Base-by-base conservation (phyloP, 2,113 vertebrate species). In the Megaceryle torquata region DNA sequence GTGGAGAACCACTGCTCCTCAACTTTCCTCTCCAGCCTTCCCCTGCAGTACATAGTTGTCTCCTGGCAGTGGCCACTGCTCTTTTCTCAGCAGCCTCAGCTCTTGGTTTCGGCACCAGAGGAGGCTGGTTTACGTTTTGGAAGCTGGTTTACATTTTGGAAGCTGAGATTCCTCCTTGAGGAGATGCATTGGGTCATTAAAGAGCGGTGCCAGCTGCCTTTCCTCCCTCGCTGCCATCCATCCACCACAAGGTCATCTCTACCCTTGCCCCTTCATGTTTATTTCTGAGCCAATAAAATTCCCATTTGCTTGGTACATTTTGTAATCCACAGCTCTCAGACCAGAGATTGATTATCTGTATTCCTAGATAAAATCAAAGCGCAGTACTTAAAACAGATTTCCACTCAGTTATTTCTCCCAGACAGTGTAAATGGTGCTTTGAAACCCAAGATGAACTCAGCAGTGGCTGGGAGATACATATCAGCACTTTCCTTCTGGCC, bases 361-460 rank as follows among this genome's bases (percentile, higher is more conserved):
- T 91, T 94, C 61, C 69, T 25, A 77, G 94, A 95, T 95, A 90
- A 90, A 94, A 96, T 91, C 90, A 77, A 93, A 91, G 88, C 1
- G 2, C 65, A 77, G 59, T 80, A n/a, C 71, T 95, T 96, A 57
- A 57, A 80, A 31, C 44, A 86, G 88, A 88, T 90, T 94, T 74
- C 44, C 31, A 39, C 82, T 91, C 63, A 31, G 6, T 96, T 82
- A 61, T 93, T 88, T 88, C 35, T 43, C 75, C 50, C 29, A 22
- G 88, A 35, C 28, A 46, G 39, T 8, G 75, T 16, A 37, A 82
- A 50, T 9, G n/a, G 44, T 15, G 75, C 3, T 63, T 79, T 59
- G 87, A 79, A 69, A 71, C 22, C 65, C 57, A n/a, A 39, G 56
- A 53, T 60, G 18, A 43, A 17, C 69, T 59, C 7, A 1, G n/a